Evolutionary conservation across 2,888 invertebrate genomes (phyloP).

Genomic region (Myopa tessellatipennis): DNA sequence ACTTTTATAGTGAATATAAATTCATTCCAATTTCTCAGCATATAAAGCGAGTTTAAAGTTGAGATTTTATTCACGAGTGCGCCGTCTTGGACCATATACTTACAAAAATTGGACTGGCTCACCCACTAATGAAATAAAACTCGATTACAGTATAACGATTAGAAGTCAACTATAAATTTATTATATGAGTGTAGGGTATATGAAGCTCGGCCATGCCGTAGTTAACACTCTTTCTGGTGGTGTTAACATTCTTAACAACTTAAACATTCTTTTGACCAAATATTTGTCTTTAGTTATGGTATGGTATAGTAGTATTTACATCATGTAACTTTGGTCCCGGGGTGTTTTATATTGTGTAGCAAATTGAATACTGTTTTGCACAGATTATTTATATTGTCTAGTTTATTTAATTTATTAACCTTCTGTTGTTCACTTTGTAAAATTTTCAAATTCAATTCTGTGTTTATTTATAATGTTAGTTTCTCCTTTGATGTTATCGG

Average conservation of each 20-base stretch:
- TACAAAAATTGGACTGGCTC: no score
- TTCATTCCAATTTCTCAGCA: no score
- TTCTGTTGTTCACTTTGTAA: constrained; percentile 4
- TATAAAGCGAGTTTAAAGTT: no score
- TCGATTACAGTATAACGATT: no score
- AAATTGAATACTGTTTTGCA: neutral
- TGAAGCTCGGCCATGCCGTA: no score
- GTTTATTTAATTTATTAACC: neutral
- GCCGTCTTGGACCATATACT: no score
- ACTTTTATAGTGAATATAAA: no score
- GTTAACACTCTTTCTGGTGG: neutral
- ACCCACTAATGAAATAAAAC: no score
- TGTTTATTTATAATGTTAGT: neutral
- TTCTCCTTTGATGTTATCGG: neutral
- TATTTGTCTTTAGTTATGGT: neutral
- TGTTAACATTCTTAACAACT: neutral
- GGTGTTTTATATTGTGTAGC: neutral
- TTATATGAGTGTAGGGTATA: no score
- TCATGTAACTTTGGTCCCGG: neutral
- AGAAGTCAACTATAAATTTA: no score
- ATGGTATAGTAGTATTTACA: no score
- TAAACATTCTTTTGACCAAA: neutral
- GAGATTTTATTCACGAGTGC: no score
- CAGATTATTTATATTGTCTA: neutral
- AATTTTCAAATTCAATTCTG: neutral